Percentiles rank a stretch among this genome's conserved stretches.
These are phyloP conservation scores for Triplophysa yarkandensis DNA, from an alignment of 2,797 vertebrate genomes.

Conservation along the genomic window DNA sequence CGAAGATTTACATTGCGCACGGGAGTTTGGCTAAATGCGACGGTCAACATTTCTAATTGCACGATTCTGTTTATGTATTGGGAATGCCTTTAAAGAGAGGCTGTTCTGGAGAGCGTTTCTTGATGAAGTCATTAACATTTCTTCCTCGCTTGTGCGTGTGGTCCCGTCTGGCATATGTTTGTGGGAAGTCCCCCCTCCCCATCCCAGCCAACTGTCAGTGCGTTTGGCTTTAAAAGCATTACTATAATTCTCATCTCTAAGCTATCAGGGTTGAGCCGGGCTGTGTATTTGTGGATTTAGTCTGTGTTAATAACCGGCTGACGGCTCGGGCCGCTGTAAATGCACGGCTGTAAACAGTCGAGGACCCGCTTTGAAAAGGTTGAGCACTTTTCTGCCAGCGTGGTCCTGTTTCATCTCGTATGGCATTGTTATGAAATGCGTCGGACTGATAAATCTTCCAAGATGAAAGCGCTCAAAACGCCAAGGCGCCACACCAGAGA, in stretches of 20 bases:
- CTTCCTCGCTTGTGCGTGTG: slow-evolving; percentile 43
- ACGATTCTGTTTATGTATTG: slow-evolving; percentile 24
- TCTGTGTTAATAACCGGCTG: slow-evolving; percentile 57
- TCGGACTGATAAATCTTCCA: slow-evolving; percentile 60
- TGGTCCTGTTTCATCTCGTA: slow-evolving; percentile 63
- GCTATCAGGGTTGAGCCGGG: slow-evolving; percentile 41
- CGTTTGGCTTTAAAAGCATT: slow-evolving; percentile 51
- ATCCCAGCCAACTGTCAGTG: slow-evolving; percentile 29
- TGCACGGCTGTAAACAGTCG: slow-evolving; percentile 66
- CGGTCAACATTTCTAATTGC: slow-evolving; percentile 19
- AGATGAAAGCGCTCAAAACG: slow-evolving; percentile 63
- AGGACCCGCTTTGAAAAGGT: slow-evolving; percentile 56
- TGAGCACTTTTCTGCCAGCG: slow-evolving; percentile 57
- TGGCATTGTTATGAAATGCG: slow-evolving; percentile 67
- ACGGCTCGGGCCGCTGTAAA: slow-evolving; percentile 56
- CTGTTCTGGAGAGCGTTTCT: slow-evolving; percentile 27
- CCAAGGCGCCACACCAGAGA: slow-evolving; percentile 57
- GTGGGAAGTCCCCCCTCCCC: slow-evolving; percentile 45
- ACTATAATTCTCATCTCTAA: slow-evolving; percentile 35
- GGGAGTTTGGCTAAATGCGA: slow-evolving; percentile 21
- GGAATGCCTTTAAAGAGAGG: slow-evolving; percentile 33
- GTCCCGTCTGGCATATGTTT: slow-evolving; percentile 46
- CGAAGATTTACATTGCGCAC: slow-evolving; percentile 10
- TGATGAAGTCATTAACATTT: slow-evolving; percentile 48
- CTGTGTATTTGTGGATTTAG: slow-evolving; percentile 60